Evolutionary conservation across 2,113 vertebrate species (phyloP), one percentile per base, ranked within the genome.

Genomic region (Acanthochromis polyacanthus): DNA sequence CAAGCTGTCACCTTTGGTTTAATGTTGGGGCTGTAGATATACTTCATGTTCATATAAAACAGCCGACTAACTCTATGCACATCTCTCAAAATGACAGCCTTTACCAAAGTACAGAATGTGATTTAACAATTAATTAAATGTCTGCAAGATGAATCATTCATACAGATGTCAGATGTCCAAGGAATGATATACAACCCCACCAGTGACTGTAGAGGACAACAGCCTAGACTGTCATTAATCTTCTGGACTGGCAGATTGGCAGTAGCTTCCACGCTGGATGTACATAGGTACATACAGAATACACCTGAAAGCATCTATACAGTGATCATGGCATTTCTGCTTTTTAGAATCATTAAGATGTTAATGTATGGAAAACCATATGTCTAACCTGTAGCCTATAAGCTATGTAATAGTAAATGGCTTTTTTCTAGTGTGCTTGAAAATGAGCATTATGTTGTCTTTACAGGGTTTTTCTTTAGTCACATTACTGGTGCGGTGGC

Each of bases 111-210:
- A 25, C 16, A 61, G 25, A 61, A 50, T 59, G 19, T 51, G 19
- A 67, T 45, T 11, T 38, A 63, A 61, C 7, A 38, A 22, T 56
- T 59, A 50, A 22, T 58, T 46, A 80, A 58, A 28, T 36, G 30
- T 71, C 55, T 67, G 28, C 45, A 36, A 19, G 45, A 65, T 68
- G 53, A 52, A 45, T 78, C 57, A 45, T 60, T 67, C 71, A 77
- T n/a, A 64, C 40, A 65, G 36, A 64, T 79, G 75, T 83, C 71
- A 60, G 36, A 66, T 45, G 53, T 65, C 58, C 68, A 75, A 36
- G 56, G 45, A 71, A 53, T 79, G 75, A 82, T 69, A 36, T 72
- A 78, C 50, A 78, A 62, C 75, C 61, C 70, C 56, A 48, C 20
- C 48, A 4, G 66, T 57, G 59, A 58, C 40, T 65, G 68, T 46